These are phyloP conservation scores for Myxocyprinus asiaticus DNA, from an alignment of 2,113 vertebrate species.

Conservation along the genomic window DNA sequence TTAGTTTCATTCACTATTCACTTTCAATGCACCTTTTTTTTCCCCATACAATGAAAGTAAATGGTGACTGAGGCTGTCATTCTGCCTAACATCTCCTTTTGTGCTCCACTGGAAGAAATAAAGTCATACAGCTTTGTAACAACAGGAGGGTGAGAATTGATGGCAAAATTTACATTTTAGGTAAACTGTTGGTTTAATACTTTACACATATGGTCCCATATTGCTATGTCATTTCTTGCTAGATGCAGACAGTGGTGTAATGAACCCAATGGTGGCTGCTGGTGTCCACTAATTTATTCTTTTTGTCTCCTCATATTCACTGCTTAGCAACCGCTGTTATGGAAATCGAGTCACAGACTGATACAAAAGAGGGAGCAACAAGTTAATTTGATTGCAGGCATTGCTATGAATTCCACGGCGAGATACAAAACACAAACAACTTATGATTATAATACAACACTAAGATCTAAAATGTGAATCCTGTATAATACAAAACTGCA, in stretches of 20 bases:
- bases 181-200: neutral
- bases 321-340: slow-evolving; percentile 49
- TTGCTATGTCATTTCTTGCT: neutral
- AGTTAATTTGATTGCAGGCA: slow-evolving; percentile 12
- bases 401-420: neutral
- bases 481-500: neutral
- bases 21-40: too few species aligned
- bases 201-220: neutral
- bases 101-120: too few species aligned
- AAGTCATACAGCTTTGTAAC: too few species aligned
- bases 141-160: too few species aligned
- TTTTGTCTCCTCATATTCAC: slow-evolving; percentile 6
- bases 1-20: too few species aligned
- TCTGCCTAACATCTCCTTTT: too few species aligned
- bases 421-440: neutral
- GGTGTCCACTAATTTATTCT: neutral
- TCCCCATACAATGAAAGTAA: too few species aligned
- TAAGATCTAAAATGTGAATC: neutral
- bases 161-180: too few species aligned
- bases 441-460: neutral
- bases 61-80: too few species aligned
- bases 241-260: neutral
- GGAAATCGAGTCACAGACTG: slow-evolving; percentile 24
- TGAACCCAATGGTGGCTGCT: slow-evolving; percentile 21
- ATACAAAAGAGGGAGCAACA: slow-evolving; percentile 27